Evolutionary conservation across 2,797 vertebrate species (phyloP), one percentile per base, ranked within the genome.

Genomic region (Borostomias antarcticus): DNA sequence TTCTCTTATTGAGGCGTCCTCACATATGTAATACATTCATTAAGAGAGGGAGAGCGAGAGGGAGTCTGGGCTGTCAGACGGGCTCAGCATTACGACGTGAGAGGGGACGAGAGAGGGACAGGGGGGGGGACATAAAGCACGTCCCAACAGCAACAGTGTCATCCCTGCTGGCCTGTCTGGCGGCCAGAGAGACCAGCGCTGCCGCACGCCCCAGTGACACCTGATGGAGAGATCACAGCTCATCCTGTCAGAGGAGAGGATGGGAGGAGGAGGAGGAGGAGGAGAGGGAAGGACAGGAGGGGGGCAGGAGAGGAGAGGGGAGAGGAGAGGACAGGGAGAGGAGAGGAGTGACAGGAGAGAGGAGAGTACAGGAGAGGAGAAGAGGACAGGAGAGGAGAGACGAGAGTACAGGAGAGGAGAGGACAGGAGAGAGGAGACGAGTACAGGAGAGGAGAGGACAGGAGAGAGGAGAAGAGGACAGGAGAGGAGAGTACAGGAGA

Each of bases 401-500:
- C n/a, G n/a, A n/a, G n/a, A n/a, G n/a, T n/a, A n/a, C n/a, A n/a
- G n/a, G n/a, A n/a, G n/a, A n/a, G n/a, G n/a, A n/a, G n/a, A n/a
- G n/a, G n/a, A n/a, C n/a, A n/a, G n/a, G n/a, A n/a, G n/a, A 70
- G 64, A 64, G 25, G 64, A 32, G 53, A 69, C n/a, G 40, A 45
- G 13, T 4, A 17, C 40, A 45, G 40, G 40, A 45, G 7, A 35
- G 17, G 32, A 15, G 2, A 28, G 15, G 25, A 32, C 13, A 11
- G 29, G 17, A 7, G n/a, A 8, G 7, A 10, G 29, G 30, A 7
- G 25, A 5, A 26, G 8, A 58, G 3, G 4, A n/a, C n/a, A n/a
- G n/a, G n/a, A n/a, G n/a, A n/a, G n/a, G n/a, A n/a, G n/a, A n/a
- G n/a, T n/a, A n/a, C n/a, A n/a, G n/a, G n/a, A n/a, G n/a, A n/a